phyloP scores from a whole-genome alignment of 1,140 invertebrate species.

The Acyrthosiphon pisum region DNA sequence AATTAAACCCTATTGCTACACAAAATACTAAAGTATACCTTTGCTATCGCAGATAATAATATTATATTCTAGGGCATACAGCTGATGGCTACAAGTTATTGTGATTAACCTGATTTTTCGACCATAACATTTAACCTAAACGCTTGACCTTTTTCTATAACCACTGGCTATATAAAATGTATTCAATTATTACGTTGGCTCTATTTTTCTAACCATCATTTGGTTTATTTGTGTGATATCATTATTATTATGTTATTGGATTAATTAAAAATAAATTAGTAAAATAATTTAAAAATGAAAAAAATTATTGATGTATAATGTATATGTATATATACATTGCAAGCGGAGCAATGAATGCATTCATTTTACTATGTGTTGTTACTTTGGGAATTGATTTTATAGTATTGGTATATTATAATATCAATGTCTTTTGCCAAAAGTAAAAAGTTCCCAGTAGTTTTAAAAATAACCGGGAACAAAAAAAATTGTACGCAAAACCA shows the following conservation, averaged over 20 bases:
- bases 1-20: background rate
- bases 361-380: background rate
- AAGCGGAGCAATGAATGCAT: background rate
- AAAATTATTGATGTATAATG: no score
- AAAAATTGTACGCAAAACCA: background rate
- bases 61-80: background rate
- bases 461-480: background rate
- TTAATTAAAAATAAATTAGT: background rate
- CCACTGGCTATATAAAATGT: background rate
- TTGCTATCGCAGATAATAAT: background rate
- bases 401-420: no score
- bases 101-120: slow-evolving; percentile 54
- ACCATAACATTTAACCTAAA: slow-evolving; percentile 54
- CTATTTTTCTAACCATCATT: background rate
- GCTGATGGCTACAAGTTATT: background rate
- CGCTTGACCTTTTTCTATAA: slow-evolving; percentile 51
- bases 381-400: background rate
- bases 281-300: background rate
- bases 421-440: background rate
- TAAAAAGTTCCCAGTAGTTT: background rate
- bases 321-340: background rate
- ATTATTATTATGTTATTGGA: background rate
- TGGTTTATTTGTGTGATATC: background rate
- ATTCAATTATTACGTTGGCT: background rate
- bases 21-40: background rate